These are phyloP conservation scores for Callyntrura guangdongensis DNA, from an alignment of 2,888 invertebrate genomes.

Conservation along the genomic window DNA sequence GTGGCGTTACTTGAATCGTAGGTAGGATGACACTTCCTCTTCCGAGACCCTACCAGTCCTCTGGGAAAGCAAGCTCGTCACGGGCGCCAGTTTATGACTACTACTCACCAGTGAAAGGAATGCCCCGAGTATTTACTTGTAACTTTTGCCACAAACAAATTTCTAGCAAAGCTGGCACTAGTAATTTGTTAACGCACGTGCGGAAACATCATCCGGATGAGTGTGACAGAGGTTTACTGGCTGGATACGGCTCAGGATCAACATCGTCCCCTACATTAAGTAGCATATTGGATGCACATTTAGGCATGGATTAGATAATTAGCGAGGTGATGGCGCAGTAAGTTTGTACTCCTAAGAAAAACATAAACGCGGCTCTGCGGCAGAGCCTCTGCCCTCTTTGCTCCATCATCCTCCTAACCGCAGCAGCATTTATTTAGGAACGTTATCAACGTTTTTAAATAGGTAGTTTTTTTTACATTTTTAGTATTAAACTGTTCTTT, in stretches of 20 bases:
- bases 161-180: slow-evolving; percentile 61
- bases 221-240: slow-evolving; percentile 38
- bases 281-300: too few species aligned
- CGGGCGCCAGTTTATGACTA: slow-evolving; percentile 61
- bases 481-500: too few species aligned
- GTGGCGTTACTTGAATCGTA: slow-evolving; percentile 31
- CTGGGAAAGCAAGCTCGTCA: slow-evolving; percentile 12
- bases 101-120: slow-evolving; percentile 46
- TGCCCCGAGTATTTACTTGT: slow-evolving; percentile 44
- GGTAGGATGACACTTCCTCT: slow-evolving; percentile 54
- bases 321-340: too few species aligned
- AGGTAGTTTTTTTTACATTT: too few species aligned
- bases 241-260: neutral
- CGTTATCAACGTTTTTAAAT: too few species aligned
- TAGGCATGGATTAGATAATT: too few species aligned
- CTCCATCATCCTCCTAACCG: too few species aligned
- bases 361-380: too few species aligned
- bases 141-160: slow-evolving; percentile 36
- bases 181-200: slow-evolving; percentile 68
- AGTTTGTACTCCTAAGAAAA: too few species aligned
- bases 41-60: slow-evolving; percentile 35
- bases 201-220: slow-evolving; percentile 47
- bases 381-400: too few species aligned
- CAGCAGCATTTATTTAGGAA: too few species aligned
- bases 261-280: neutral